These are phyloP conservation scores for Scomber scombrus DNA, from an alignment of 2,113 vertebrate genomes.

Conservation along the genomic window DNA sequence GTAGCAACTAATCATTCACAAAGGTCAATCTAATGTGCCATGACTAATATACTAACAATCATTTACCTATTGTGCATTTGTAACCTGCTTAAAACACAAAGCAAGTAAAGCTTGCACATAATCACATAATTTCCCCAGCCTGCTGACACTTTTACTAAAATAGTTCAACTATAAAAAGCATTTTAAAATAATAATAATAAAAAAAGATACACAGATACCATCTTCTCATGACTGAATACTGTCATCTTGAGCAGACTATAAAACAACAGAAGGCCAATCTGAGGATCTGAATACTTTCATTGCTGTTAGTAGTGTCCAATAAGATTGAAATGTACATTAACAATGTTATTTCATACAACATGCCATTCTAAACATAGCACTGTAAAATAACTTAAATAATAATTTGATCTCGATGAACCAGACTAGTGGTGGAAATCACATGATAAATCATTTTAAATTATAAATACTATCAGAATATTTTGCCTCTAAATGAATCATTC, in stretches of 20 bases:
- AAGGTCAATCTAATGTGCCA: slow-evolving; percentile 13
- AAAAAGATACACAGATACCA: not conserved
- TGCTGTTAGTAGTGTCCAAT: not conserved
- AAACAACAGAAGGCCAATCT: not conserved
- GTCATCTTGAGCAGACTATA: not conserved
- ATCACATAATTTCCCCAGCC: not conserved
- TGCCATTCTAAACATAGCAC: not conserved
- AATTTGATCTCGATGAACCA: not conserved
- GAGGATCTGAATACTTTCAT: not conserved
- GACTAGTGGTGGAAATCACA: not conserved
- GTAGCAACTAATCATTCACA: slow-evolving; percentile 32
- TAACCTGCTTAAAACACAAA: slow-evolving; percentile 15
- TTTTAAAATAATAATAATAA: not conserved
- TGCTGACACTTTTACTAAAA: not conserved
- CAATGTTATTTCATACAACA: not conserved
- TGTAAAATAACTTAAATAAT: not conserved
- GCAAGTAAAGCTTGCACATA: slow-evolving; percentile 15
- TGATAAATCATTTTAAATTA: not conserved
- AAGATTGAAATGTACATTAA: not conserved
- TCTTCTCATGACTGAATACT: not conserved
- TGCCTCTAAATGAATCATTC: not conserved
- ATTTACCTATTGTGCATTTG: slow-evolving; percentile 16
- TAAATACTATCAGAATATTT: not conserved
- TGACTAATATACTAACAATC: slow-evolving; percentile 7
- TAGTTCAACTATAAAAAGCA: not conserved